These are phyloP conservation scores for Geophilus truncorum DNA, from an alignment of 2,888 invertebrate species.

Conservation along the genomic window DNA sequence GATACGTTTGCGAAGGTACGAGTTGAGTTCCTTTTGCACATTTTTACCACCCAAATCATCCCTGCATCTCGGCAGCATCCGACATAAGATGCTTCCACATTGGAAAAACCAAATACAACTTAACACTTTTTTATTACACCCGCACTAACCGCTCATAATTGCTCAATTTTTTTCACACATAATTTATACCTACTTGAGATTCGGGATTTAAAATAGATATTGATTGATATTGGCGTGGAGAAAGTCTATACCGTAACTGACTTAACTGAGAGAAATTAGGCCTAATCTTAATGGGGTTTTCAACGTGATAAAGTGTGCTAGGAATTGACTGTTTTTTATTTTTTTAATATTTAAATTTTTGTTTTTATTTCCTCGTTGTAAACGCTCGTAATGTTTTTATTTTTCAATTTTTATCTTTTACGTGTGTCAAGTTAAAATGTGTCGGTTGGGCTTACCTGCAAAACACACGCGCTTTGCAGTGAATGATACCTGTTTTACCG, in stretches of 20 bases:
- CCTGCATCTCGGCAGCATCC: constrained; percentile 8
- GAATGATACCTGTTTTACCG: neutral
- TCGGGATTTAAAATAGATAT: neutral
- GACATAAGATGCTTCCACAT: neutral
- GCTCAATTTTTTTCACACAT: neutral
- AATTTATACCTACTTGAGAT: neutral
- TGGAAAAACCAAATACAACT: neutral
- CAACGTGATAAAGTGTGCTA: neutral
- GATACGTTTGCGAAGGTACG: constrained; percentile 99
- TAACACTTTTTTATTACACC: neutral
- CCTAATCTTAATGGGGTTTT: neutral
- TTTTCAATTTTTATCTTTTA: neutral
- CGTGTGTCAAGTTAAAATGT: neutral
- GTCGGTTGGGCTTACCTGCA: neutral
- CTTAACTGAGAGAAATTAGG: neutral
- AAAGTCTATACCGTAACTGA: neutral
- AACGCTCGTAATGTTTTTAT: neutral
- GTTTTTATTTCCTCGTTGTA: too few relatives aligned
- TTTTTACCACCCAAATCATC: neutral
- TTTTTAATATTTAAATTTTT: neutral
- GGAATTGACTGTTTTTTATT: neutral
- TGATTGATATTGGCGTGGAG: neutral
- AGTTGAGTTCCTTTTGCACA: neutral
- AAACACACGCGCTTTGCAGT: neutral
- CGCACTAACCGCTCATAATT: too few relatives aligned